Base-by-base conservation (phyloP, 2,797 vertebrate genomes). In the Macropodus opercularis region DNA sequence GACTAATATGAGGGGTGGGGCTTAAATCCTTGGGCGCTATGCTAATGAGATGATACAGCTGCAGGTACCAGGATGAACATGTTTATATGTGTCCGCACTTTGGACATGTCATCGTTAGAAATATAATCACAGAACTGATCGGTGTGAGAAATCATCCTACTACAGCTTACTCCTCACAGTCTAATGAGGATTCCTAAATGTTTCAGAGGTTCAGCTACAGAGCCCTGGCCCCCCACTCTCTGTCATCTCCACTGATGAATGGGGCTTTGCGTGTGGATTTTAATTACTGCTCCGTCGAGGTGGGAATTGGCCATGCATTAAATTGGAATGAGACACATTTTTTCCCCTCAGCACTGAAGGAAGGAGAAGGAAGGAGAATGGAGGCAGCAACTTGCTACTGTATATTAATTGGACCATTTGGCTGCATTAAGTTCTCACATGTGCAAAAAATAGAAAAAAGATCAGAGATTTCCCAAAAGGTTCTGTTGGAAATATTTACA, bases 291-390 rank as follows among this genome's bases (percentile, higher is more conserved):
- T 85, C 84, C 65, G 83, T 84, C 52, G 85, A 86, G 75, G 87
- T 85, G 85, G 84, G 87, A 90, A 86, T 91, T 90, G 89, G 85
- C 88, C 87, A 90, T 89, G 90, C 91, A 91, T 89, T 92, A 91
- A 91, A 92, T 91, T 91, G 88, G 90, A 92, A 91, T 90, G 89
- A 90, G 88, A 91, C 89, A 85, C 81, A 90, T 35, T 88, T 88
- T 87, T 88, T 77, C 74, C 75, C 83, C 88, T 81, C 89, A 85
- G 85, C 84, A 83, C 82, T 83, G 84, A 77, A 79, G 66, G 59
- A 32, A 48, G 70, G 62, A 79, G 71, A 78, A 69, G 49, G 67
- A 79, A 79, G 83, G 76, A 76, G 79, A 85, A 85, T n/a, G n/a
- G n/a, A 80, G 72, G 77, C 69, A 80, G 81, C 78, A 84, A 81